A percentile compares a stretch with the other conserved stretches of the same genome.
These are phyloP conservation scores for Acanthococcus lagerstroemiae DNA, from an alignment of 2,888 invertebrate species.

Conservation along the genomic window DNA sequence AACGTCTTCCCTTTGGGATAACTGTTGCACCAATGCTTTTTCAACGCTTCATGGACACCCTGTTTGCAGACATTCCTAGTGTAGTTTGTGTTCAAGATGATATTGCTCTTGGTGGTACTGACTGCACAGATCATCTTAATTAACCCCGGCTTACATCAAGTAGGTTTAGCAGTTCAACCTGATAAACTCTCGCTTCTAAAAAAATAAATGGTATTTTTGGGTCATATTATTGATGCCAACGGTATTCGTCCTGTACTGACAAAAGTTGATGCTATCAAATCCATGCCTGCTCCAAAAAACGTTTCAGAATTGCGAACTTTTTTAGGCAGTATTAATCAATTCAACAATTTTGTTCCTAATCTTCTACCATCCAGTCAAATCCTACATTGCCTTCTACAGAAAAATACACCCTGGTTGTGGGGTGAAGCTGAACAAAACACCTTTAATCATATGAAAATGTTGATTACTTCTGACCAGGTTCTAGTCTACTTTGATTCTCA, in stretches of 20 bases:
- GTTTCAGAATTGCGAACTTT: neutral
- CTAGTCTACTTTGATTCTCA: slow-evolving; percentile 4
- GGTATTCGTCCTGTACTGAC: neutral
- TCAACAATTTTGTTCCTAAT: neutral
- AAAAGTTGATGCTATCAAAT: neutral
- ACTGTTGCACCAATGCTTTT: slow-evolving; percentile 38
- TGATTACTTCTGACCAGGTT: slow-evolving; percentile 3
- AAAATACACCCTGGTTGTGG: neutral
- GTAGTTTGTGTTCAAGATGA: slow-evolving; percentile 39
- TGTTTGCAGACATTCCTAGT: slow-evolving; percentile 37
- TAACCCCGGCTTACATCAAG: neutral
- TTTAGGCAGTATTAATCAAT: slow-evolving; percentile 8
- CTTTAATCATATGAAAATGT: neutral
- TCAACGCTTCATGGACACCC: slow-evolving; percentile 39
- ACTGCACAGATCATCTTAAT: neutral
- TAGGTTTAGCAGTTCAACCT: neutral
- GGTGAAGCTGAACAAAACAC: neutral
- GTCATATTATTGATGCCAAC: neutral
- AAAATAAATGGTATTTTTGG: slow-evolving; percentile 7
- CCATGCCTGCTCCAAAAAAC: slow-evolving; percentile 5
- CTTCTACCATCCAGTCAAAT: neutral
- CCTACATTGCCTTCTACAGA: neutral
- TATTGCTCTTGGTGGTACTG: slow-evolving; percentile 26
- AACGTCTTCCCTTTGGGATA: slow-evolving; percentile 39
- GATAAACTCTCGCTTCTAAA: neutral